Evolutionary conservation across 2,113 vertebrate species (phyloP), one percentile per base, ranked within the genome.

Genomic region (Lampris megalopsis): DNA sequence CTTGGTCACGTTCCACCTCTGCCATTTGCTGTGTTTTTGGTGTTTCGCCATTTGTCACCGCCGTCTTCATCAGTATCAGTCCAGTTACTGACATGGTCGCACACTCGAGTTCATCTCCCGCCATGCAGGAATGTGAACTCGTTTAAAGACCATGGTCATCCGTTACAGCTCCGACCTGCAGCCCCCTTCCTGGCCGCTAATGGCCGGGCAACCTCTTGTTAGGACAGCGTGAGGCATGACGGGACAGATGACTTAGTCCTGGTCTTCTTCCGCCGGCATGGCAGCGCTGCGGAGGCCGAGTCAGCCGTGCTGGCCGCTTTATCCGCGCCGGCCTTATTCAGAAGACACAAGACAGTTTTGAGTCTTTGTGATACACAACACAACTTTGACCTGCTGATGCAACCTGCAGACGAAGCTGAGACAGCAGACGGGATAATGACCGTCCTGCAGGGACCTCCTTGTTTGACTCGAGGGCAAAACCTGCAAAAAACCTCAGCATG

Each of bases 201-300:
- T 73, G 66, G 80, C 50, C 63, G 56, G 58, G 63, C 74, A 83
- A 71, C 54, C 76, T 81, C 86, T 86, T 88, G 81, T 86, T 87
- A 83, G 79, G 85, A 86, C 87, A 88, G 86, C 73, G 65, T 90
- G 86, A 91, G 86, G 45, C 73, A 89, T 91, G 83, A 73, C 73
- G 58, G 59, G 65, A 81, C 67, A 71, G 75, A 90, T 75, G 84
- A 78, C 86, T 92, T 79, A 85, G 86, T 86, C 89, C 79, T 72
- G 82, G 67, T 77, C 77, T 79, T 68, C 68, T 67, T 78, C 75
- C 72, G 74, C 68, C 54, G 37, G 78, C 75, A 70, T 4, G 43
- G 73, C 63, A 68, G 75, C 36, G 6, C 68, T 41, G 36, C 41
- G 53, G 63, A 52, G 69, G 77, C 62, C 54, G 63, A 73, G 74